Evolutionary conservation across 2,797 vertebrate species (phyloP).

Genomic region (Borostomias antarcticus): DNA sequence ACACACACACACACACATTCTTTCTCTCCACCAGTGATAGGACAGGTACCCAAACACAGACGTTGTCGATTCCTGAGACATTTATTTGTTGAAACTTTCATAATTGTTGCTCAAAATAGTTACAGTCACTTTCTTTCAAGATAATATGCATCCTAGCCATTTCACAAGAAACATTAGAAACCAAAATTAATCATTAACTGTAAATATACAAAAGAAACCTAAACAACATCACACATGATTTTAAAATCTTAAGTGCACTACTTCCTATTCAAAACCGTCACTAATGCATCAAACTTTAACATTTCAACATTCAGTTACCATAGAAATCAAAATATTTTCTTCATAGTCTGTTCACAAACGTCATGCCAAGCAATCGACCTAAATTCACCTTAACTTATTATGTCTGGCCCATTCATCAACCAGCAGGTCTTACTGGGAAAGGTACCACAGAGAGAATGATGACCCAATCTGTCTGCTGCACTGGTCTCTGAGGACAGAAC

Average conservation of each 20-base stretch:
- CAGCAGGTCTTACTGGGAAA: too few relatives aligned
- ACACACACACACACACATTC: not conserved
- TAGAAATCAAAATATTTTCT: not conserved
- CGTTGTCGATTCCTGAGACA: constrained; percentile 65
- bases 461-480: too few relatives aligned
- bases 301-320: constrained; percentile 24
- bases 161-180: constrained; percentile 37
- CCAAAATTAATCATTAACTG: constrained; percentile 27
- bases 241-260: constrained; percentile 26
- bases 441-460: too few relatives aligned
- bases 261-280: constrained; percentile 28
- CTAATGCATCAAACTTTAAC: constrained; percentile 5
- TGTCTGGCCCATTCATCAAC: too few relatives aligned
- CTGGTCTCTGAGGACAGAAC: too few relatives aligned
- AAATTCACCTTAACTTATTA: too few relatives aligned
- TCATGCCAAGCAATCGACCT: not conserved
- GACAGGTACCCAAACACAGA: not conserved
- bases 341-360: not conserved
- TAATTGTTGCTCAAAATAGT: constrained; percentile 49
- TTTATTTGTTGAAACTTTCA: constrained; percentile 70
- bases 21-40: too few relatives aligned
- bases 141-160: constrained; percentile 32
- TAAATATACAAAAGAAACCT: constrained; percentile 28
- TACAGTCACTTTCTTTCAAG: constrained; percentile 26
- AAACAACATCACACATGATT: constrained; percentile 5